A percentile compares a stretch with the other conserved stretches of the same genome.
Conservation (phyloP, 2,888 invertebrate genomes). For the Drosophila picticornis region DNA sequence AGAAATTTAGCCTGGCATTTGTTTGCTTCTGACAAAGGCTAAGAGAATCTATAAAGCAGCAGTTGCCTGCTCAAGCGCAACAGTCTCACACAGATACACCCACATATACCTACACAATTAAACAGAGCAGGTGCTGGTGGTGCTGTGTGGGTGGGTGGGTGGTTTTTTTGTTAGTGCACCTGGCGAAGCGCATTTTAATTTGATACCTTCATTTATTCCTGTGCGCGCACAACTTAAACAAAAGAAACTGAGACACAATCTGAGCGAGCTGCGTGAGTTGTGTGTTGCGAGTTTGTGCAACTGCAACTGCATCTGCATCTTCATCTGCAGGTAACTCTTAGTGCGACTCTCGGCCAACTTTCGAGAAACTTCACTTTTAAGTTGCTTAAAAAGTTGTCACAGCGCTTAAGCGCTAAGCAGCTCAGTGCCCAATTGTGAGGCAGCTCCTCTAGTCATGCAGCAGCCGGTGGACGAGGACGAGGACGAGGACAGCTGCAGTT, state of each 20-base stretch:
- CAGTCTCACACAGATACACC: slow-evolving; percentile 48
- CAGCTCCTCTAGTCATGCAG: slow-evolving; percentile 20
- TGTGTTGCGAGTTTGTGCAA: slow-evolving; percentile 30
- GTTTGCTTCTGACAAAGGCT: slow-evolving; percentile 65
- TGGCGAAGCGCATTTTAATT: slow-evolving; percentile 73
- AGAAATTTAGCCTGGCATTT: slow-evolving; percentile 42
- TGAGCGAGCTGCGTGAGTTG: slow-evolving; percentile 24
- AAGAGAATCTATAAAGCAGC: slow-evolving; percentile 52
- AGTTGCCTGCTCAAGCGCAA: slow-evolving; percentile 65
- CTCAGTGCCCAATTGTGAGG: slow-evolving; percentile 63
- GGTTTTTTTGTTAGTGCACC: slow-evolving; percentile 50
- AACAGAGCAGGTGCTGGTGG: slow-evolving; percentile 1
- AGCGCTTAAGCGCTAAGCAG: slow-evolving; percentile 76
- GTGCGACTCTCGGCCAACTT: slow-evolving; percentile 47
- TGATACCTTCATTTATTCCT: slow-evolving; percentile 75
- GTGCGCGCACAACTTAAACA: slow-evolving; percentile 72
- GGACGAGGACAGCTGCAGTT: slow-evolving; percentile 54
- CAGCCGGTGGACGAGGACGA: not conserved
- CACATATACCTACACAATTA: slow-evolving; percentile 6
- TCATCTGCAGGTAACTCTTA: slow-evolving; percentile 51
- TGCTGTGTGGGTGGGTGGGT: slow-evolving; percentile 8
- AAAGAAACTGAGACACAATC: slow-evolving; percentile 65
- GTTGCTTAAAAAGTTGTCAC: slow-evolving; percentile 80
- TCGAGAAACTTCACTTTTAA: slow-evolving; percentile 68
- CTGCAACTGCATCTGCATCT: slow-evolving; percentile 30